Base-by-base conservation (phyloP, 2,888 invertebrate species). In the Sminthurinus aureus region DNA sequence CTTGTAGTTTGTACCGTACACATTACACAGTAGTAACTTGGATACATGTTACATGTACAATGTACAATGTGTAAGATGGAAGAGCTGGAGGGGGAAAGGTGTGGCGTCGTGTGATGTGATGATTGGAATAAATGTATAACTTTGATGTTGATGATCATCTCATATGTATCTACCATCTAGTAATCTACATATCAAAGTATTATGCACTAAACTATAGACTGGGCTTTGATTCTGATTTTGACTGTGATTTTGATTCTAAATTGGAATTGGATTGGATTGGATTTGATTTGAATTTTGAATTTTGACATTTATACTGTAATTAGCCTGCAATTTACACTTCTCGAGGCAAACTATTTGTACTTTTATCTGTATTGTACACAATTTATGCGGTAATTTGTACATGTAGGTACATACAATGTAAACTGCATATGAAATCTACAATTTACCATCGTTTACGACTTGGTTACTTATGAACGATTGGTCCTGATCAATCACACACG, bases 11-110 rank as follows among this genome's bases (percentile, higher is more conserved):
- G 58, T 58, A 18, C 18, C 0, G 18, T 58, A 11, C 9, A 58
- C 13, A 58, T 2, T 15, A 9, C 9, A 58, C 58, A 58, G 15
- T 15, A 13, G 58, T 58, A 3, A 6, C 4, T 58, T 58, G n/a
- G n/a, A n/a, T n/a, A n/a, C n/a, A n/a, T n/a, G n/a, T n/a, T n/a
- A n/a, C n/a, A n/a, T n/a, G n/a, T n/a, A n/a, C n/a, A n/a, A n/a
- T n/a, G n/a, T n/a, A n/a, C n/a, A n/a, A n/a, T n/a, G n/a, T n/a
- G n/a, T n/a, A n/a, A n/a, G n/a, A n/a, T 71, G 18, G 71, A 20
- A 67, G 69, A 81, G 80, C 80, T 81, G 52, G 52, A 73, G 80
- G 80, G 73, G 51, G 13, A 73, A 81, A 74, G 80, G 80, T 81
- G 80, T 81, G 80, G 80, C 73, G 51, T 18, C 8, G n/a, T 71